Evolutionary conservation across 2,113 vertebrate genomes (phyloP), one percentile per base, ranked within the genome.

Genomic region (Speoplatyrhinus poulsoni): DNA sequence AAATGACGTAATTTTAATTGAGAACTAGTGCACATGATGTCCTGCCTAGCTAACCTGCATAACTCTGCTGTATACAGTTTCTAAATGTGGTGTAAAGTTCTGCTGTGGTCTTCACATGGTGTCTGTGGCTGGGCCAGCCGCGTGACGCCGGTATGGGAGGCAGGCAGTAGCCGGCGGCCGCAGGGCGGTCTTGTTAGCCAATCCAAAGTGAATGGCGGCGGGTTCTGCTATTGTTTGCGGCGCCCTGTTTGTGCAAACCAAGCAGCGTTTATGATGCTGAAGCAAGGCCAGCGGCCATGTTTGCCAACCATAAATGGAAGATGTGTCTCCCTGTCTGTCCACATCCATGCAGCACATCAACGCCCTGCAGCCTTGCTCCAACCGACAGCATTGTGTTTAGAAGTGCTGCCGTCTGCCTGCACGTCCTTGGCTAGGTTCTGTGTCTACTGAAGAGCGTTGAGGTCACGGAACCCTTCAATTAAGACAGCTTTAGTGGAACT

Each of bases 391-490:
- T 87, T 85, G 90, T 88, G 89, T 75, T 81, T 85, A 77, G 81
- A 82, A 88, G 67, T 83, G 84, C 83, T 65, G 71, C 81, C 76
- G 86, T 82, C 76, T 60, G 75, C 74, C 69, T 65, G 61, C 75
- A 19, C 86, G 88, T 84, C 73, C 81, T 89, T 89, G 87, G 90
- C 85, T 73, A 80, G 73, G 80, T 78, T 85, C 85, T 84, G 73
- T 90, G 85, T 88, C 86, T 87, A 71, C 87, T 81, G 85, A 87
- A 82, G 69, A 79, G 81, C 73, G 80, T 81, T 73, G 71, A 77
- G 70, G 77, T 70, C 71, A 15, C 74, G 57, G 64, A 77, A 91
- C 69, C 87, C 89, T 77, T 89, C 85, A 92, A 90, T 93, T 93
- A 92, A 73, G 81, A 81, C 71, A 66, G 76, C 77, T 76, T 88